Percentiles rank a stretch among this genome's conserved stretches.
These are phyloP conservation scores for Blastobasis lacticolella DNA, from an alignment of 2,888 invertebrate species.

Conservation along the genomic window DNA sequence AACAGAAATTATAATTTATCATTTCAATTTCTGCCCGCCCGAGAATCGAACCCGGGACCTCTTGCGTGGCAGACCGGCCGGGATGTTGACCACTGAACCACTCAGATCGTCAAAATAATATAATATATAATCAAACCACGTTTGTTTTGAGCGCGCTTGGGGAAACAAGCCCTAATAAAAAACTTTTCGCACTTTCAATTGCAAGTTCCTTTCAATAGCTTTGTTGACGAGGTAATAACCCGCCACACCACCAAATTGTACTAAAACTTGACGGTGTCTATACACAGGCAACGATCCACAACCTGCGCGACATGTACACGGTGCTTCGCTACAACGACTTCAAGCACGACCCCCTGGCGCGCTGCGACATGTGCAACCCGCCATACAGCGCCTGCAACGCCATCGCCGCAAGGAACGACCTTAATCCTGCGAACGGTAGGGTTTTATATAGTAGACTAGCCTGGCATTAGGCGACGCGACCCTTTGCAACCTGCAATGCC, in stretches of 20 bases:
- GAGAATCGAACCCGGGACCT: too few relatives aligned
- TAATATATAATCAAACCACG: too few relatives aligned
- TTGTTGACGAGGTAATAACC: neutral
- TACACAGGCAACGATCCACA: conserved; percentile 63
- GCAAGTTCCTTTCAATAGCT: neutral
- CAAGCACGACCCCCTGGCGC: conserved; percentile 77
- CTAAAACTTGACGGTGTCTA: neutral
- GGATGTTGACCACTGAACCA: too few relatives aligned
- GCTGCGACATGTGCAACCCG: conserved; percentile 77
- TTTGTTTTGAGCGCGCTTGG: too few relatives aligned
- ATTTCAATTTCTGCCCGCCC: too few relatives aligned
- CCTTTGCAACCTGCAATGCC: neutral
- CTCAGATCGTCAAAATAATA: too few relatives aligned
- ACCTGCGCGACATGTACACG: conserved; percentile 74
- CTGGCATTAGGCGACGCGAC: neutral
- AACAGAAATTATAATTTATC: too few relatives aligned
- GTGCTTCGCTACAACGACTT: conserved; percentile 81
- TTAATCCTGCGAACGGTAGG: conserved; percentile 79
- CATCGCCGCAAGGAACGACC: conserved; percentile 80
- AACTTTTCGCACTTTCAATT: neutral
- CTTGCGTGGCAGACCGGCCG: too few relatives aligned
- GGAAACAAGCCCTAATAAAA: too few relatives aligned
- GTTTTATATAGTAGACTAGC: too few relatives aligned
- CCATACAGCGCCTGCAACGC: conserved; percentile 83
- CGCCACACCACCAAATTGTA: neutral